phyloP scores from a whole-genome alignment of 1,140 invertebrate genomes.

The Drosophila chauvacae region DNA sequence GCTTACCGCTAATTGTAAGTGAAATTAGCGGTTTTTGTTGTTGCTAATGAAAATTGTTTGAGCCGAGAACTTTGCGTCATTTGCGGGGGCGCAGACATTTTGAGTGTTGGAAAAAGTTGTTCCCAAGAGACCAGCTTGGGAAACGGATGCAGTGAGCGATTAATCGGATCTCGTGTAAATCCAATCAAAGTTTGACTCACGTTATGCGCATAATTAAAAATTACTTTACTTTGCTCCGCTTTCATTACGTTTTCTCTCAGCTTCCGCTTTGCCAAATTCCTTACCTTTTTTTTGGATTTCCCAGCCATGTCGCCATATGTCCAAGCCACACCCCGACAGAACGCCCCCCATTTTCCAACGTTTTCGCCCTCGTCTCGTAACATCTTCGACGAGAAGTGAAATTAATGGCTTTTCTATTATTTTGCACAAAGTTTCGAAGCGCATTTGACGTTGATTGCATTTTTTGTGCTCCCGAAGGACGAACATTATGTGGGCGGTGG shows the following conservation, averaged over 20 bases:
- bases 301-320: conserved; percentile 44
- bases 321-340: conserved; percentile 26
- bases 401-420: conserved; percentile 83
- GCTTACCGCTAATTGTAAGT: conserved; percentile 78
- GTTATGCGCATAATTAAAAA: conserved; percentile 81
- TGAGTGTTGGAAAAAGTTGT: conserved; percentile 27
- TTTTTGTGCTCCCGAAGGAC: conserved; percentile 64
- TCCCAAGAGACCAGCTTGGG: conserved; percentile 2
- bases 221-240: conserved; percentile 52
- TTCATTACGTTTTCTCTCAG: conserved; percentile 12
- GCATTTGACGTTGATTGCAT: conserved; percentile 82
- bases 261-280: conserved; percentile 1
- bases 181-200: conserved; percentile 63
- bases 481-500: conserved; percentile 18
- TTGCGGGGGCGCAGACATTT: conserved; percentile 33
- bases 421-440: conserved; percentile 81
- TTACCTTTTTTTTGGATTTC: neutral
- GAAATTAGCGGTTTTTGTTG: conserved; percentile 77
- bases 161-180: conserved; percentile 69
- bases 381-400: conserved; percentile 81
- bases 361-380: conserved; percentile 31
- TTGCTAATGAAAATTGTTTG: conserved; percentile 78
- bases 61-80: conserved; percentile 63
- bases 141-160: conserved; percentile 52
- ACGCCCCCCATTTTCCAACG: conserved; percentile 3